Evolutionary conservation across 1,140 invertebrate genomes (phyloP).

Genomic region (Diuraphis noxia): DNA sequence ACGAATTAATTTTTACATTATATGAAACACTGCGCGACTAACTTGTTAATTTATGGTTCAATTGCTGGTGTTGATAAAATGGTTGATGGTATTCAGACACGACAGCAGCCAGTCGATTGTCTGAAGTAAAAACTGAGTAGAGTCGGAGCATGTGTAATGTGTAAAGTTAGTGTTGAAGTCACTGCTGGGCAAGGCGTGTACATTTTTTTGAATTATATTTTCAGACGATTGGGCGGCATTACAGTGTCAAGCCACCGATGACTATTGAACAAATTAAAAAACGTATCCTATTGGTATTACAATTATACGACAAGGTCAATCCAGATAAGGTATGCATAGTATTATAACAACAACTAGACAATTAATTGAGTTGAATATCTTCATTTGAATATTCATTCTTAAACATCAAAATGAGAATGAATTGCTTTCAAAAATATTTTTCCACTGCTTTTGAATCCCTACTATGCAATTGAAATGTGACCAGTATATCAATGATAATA

Average conservation of each 20-base stretch:
- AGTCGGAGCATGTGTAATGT: constrained; percentile 67
- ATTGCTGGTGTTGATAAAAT: background rate
- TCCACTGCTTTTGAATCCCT: background rate
- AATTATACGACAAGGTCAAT: constrained; percentile 95
- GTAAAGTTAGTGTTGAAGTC: constrained; percentile 83
- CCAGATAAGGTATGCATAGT: constrained; percentile 77
- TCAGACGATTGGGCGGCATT: constrained; percentile 72
- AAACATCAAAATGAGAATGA: too few relatives aligned
- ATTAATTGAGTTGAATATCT: background rate
- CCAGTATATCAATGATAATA: background rate
- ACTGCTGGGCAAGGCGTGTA: constrained; percentile 74
- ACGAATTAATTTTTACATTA: background rate
- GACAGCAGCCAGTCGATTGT: background rate
- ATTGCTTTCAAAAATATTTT: background rate
- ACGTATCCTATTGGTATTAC: constrained; percentile 88
- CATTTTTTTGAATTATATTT: constrained; percentile 61
- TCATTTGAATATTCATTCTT: too few relatives aligned
- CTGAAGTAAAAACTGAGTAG: constrained; percentile 71
- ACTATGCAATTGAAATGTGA: background rate
- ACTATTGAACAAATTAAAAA: constrained; percentile 79
- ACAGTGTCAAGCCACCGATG: constrained; percentile 69
- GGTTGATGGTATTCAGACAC: constrained; percentile 14
- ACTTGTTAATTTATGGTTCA: background rate
- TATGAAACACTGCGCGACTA: background rate
- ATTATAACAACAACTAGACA: constrained; percentile 26